A percentile compares a stretch with the other conserved stretches of the same genome.
These are phyloP conservation scores for Omphaloscelis lunosa DNA, from an alignment of 2,888 invertebrate species.

Conservation along the genomic window DNA sequence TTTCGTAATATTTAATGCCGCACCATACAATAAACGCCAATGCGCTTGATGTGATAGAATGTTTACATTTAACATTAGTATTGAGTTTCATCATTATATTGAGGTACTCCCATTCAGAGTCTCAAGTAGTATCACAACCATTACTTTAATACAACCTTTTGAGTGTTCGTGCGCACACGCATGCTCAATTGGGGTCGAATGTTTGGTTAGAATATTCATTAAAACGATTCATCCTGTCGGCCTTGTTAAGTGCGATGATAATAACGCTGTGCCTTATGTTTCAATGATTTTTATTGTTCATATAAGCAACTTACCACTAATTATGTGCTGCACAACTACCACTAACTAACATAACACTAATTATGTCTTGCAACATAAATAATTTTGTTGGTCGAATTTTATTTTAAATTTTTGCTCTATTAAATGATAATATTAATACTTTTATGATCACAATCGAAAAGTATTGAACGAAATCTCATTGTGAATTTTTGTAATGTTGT, in stretches of 20 bases:
- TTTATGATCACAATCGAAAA: not conserved
- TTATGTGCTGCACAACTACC: not conserved
- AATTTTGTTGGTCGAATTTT: not conserved
- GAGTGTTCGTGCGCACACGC: slow-evolving; percentile 68
- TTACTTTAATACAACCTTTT: slow-evolving; percentile 66
- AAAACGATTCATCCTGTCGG: slow-evolving; percentile 69
- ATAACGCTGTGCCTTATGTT: slow-evolving; percentile 47
- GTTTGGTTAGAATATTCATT: slow-evolving; percentile 65
- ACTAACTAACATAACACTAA: not conserved
- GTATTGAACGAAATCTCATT: not conserved
- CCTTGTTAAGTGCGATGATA: slow-evolving; percentile 60
- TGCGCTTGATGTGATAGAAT: slow-evolving; percentile 31
- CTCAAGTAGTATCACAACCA: slow-evolving; percentile 54
- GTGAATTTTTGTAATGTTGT: slow-evolving; percentile 1
- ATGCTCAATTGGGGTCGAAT: slow-evolving; percentile 70
- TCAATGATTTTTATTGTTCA: slow-evolving; percentile 41
- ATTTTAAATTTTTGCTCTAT: not conserved
- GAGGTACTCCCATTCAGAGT: slow-evolving; percentile 55
- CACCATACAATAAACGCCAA: slow-evolving; percentile 30
- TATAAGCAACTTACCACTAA: slow-evolving; percentile 10
- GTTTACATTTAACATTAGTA: slow-evolving; percentile 45
- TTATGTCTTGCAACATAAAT: not conserved
- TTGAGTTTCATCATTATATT: slow-evolving; percentile 50
- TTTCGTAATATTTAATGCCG: slow-evolving; percentile 42
- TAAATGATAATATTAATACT: not conserved